phyloP scores from a whole-genome alignment of 2,888 invertebrate genomes.

The Autographa gamma region DNA sequence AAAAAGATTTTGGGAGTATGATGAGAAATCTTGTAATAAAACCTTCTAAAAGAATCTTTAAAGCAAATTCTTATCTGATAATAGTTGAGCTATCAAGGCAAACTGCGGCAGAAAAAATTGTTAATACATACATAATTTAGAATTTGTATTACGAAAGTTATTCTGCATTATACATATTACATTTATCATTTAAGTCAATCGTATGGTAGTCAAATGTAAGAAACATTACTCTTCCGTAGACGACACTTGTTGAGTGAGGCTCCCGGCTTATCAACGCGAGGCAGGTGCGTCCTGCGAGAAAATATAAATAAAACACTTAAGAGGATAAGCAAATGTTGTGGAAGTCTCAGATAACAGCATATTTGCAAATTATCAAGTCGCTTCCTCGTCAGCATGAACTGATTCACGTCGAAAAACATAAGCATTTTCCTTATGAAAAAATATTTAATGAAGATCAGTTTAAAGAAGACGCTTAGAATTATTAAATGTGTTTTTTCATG shows the following conservation, averaged over 20 bases:
- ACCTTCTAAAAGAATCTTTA: too few relatives aligned
- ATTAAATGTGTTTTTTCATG: too few relatives aligned
- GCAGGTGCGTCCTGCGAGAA: conserved; percentile 58
- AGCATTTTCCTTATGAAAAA: too few relatives aligned
- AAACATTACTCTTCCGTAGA: conserved; percentile 51
- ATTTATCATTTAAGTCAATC: conserved; percentile 13
- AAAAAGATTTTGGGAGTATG: too few relatives aligned
- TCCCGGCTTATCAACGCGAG: conserved; percentile 64
- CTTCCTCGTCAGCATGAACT: background rate
- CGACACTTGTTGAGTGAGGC: conserved; percentile 68
- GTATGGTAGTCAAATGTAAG: conserved; percentile 40
- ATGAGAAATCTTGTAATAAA: too few relatives aligned
- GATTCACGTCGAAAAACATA: background rate
- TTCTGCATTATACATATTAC: background rate
- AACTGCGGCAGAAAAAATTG: too few relatives aligned
- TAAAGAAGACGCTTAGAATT: too few relatives aligned
- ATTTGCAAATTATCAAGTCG: conserved; percentile 5
- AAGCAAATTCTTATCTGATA: too few relatives aligned
- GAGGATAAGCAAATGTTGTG: conserved; percentile 22
- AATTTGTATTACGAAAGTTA: background rate
- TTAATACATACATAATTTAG: too few relatives aligned
- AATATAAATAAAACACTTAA: conserved; percentile 40
- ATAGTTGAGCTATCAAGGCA: too few relatives aligned
- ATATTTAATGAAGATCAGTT: too few relatives aligned
- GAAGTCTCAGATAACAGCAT: background rate